These are phyloP conservation scores for Phoenoteleia sp. DNA, from an alignment of 2,888 invertebrate species.

Conservation along the genomic window DNA sequence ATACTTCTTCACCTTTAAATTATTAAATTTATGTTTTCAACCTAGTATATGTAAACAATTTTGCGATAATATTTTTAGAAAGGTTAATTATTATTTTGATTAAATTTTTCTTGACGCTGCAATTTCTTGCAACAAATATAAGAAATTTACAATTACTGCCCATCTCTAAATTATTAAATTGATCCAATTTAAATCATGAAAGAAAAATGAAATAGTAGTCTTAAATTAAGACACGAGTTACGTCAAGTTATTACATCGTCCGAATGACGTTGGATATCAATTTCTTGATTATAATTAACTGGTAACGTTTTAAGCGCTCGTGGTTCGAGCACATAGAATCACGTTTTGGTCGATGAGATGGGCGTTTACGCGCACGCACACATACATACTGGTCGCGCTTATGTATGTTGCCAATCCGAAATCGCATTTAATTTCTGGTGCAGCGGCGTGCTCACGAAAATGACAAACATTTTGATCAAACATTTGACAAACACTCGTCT, in stretches of 20 bases:
- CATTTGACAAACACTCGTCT: conserved; percentile 85
- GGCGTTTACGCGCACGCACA: conserved; percentile 54
- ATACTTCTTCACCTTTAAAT: too few relatives aligned
- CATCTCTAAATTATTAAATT: too few relatives aligned
- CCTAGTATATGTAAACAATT: too few relatives aligned
- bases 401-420: conserved; percentile 79
- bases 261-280: conserved; percentile 38
- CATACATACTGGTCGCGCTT: conserved; percentile 45
- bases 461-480: conserved; percentile 85
- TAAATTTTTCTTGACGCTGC: too few relatives aligned
- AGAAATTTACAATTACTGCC: too few relatives aligned
- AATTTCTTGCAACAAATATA: too few relatives aligned
- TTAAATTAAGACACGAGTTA: conserved; percentile 24
- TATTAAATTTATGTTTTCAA: too few relatives aligned
- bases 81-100: too few relatives aligned
- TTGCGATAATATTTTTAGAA: too few relatives aligned
- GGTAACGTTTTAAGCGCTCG: conserved; percentile 65
- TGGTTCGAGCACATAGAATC: conserved; percentile 55
- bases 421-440: conserved; percentile 83
- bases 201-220: not conserved
- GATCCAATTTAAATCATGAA: not conserved
- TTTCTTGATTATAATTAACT: conserved; percentile 70
- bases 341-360: conserved; percentile 69
- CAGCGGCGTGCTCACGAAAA: conserved; percentile 78
- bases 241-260: conserved; percentile 4